These are phyloP conservation scores for Eremophila alpestris DNA, from an alignment of 2,797 vertebrate species.

Conservation along the genomic window DNA sequence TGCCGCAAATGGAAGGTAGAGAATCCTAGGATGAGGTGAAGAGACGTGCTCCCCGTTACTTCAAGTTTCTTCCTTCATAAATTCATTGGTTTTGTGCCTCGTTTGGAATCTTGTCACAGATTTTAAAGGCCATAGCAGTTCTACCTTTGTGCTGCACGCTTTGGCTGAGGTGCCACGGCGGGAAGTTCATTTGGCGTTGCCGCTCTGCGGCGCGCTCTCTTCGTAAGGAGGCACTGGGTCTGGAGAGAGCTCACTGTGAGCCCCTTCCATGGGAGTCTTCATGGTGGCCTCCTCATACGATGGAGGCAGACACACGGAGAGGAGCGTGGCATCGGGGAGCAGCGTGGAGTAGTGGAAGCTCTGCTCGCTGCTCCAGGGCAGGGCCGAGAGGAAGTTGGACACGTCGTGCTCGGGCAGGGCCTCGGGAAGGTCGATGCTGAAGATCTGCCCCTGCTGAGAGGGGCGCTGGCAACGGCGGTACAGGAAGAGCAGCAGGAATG, in stretches of 20 bases:
- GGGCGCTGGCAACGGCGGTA: constrained; percentile 69
- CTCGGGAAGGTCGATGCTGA: constrained; percentile 71
- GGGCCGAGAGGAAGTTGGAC: constrained; percentile 56
- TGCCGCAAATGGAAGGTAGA: background rate
- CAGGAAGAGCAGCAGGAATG: constrained; percentile 78
- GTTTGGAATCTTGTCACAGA: background rate
- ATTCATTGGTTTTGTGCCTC: background rate
- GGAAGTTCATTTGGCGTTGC: background rate
- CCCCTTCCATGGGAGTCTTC: constrained; percentile 68
- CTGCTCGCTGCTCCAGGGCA: constrained; percentile 68
- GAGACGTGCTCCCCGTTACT: background rate
- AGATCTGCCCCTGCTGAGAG: constrained; percentile 63
- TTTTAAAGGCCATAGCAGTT: constrained; percentile 33
- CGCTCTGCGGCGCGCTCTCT: constrained; percentile 56
- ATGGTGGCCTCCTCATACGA: constrained; percentile 88
- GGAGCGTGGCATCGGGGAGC: constrained; percentile 62
- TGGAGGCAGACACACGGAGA: constrained; percentile 80
- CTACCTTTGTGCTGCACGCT: background rate
- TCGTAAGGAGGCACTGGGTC: constrained; percentile 68
- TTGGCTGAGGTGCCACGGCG: background rate
- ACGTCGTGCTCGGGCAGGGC: background rate
- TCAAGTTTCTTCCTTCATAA: background rate
- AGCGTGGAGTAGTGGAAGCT: constrained; percentile 71
- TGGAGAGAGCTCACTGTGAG: constrained; percentile 75
- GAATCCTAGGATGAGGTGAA: background rate